Base-by-base conservation (phyloP, 2,888 invertebrate species). In the Liopterus haemorrhoidalis region DNA sequence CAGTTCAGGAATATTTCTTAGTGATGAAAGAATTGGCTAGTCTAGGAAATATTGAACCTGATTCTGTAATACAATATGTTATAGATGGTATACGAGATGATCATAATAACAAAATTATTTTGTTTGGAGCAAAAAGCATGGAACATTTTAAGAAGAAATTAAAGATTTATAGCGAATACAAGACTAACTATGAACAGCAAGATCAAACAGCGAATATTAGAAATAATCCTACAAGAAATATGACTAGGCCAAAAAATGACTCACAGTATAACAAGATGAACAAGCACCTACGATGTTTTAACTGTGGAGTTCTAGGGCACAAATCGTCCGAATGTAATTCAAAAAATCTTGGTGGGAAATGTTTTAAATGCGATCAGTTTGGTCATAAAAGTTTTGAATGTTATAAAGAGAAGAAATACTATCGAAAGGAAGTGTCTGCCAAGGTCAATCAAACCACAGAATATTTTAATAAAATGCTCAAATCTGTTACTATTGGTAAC, bases 1-100 rank as follows among this genome's bases (percentile, higher is more conserved):
- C 30, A 1, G 5, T 49, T 3, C 46, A 51, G 5, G 50, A 53
- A 33, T 51, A 53, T 31, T 47, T 51, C 4, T 15, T 51, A 1
- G 5, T 31, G 6, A 52, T 54, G 50, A 50, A 33, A 9, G 49
- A 51, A 30, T 20, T 52, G 8, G 50, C 51, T 4, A 28, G 6
- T 11, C 39, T 27, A 15, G 39, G 27, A 16, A 28, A 21, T 28
- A 30, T 28, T 9, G 28, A 39, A 30, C 6, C 8, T 22, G 21
- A 11, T 2, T 5, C 27, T 12, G 4, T 12, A 12, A 6, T 36
- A 5, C 38, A 28, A 5, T 41, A 32, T 16, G 22, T 31, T 3
- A 31, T 32, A 4, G 31, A 41, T 20, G 16, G 40, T 2, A 28
- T 40, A 9, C 20, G n/a, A 21, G 33, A 19, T 19, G 20, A 19